phyloP scores from a whole-genome alignment of 2,888 invertebrate species.

The Drosophila macrospina region DNA sequence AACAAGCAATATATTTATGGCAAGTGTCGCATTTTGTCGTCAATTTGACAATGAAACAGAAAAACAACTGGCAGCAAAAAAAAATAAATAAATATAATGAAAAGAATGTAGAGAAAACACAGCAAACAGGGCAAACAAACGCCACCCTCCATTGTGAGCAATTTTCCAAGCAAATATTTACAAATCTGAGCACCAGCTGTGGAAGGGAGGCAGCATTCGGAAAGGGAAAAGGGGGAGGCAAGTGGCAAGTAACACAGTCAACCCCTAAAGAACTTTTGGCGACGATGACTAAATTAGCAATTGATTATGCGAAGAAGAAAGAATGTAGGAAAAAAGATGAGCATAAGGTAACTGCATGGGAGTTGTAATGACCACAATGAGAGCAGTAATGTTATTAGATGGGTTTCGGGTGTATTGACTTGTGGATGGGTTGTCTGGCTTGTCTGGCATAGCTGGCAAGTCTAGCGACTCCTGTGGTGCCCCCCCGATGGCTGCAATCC shows the following conservation, averaged over 20 bases:
- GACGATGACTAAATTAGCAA: constrained; percentile 76
- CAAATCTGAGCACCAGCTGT: constrained; percentile 48
- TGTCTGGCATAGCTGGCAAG: no score
- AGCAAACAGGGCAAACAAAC: constrained; percentile 1
- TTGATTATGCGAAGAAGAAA: constrained; percentile 54
- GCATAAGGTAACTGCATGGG: constrained; percentile 10
- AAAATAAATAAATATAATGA: neutral
- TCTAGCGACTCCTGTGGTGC: constrained; percentile 61
- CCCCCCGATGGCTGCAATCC: constrained; percentile 24
- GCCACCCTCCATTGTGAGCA: constrained; percentile 47
- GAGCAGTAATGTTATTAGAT: constrained; percentile 75
- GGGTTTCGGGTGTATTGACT: constrained; percentile 23
- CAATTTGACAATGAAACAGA: constrained; percentile 63
- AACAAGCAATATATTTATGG: constrained; percentile 81
- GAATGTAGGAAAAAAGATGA: constrained; percentile 2
- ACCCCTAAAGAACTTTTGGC: constrained; percentile 57
- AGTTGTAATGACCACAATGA: constrained; percentile 70
- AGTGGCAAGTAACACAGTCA: constrained; percentile 35
- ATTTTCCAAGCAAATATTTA: constrained; percentile 69
- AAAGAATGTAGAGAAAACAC: constrained; percentile 19
- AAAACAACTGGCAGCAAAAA: constrained; percentile 64
- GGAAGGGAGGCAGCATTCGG: neutral
- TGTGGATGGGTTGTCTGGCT: no score
- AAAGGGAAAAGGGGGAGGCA: neutral
- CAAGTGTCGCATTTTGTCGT: constrained; percentile 82